Conservation (phyloP, 2,888 invertebrate genomes). For the Plutella xylostella region DNA sequence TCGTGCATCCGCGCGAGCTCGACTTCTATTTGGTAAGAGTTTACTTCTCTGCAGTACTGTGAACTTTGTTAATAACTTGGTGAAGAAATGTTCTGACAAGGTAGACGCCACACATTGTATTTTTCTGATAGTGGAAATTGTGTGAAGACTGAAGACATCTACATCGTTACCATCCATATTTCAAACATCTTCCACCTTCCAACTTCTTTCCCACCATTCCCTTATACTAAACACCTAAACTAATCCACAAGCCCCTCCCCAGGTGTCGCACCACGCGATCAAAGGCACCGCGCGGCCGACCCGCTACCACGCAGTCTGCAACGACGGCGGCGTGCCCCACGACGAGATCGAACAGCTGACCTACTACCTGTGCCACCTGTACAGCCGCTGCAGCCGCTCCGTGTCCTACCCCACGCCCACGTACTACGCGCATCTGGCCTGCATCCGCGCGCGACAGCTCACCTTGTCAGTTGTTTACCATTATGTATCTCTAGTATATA, state of each 20-base stretch:
- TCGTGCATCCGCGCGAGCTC: constrained; percentile 87
- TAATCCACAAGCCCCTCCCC: background rate
- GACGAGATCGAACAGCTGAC: constrained; percentile 84
- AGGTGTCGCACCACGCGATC: constrained; percentile 75
- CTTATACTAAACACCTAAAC: no score
- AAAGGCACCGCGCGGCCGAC: constrained; percentile 89
- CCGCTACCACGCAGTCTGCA: constrained; percentile 86
- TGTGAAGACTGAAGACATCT: no score
- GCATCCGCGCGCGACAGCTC: constrained; percentile 74
- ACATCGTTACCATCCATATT: no score
- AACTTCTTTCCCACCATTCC: no score
- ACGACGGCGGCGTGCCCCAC: constrained; percentile 77
- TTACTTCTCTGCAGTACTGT: constrained; percentile 19
- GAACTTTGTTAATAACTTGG: no score
- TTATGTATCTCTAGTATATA: background rate
- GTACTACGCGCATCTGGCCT: constrained; percentile 89
- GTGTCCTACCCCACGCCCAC: constrained; percentile 91
- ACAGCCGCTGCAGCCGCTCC: constrained; percentile 83
- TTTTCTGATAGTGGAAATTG: no score
- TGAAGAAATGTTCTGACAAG: no score
- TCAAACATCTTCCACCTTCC: no score
- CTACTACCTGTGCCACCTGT: constrained; percentile 87
- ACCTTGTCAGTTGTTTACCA: constrained; percentile 45
- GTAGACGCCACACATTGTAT: no score
- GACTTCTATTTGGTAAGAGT: constrained; percentile 87